phyloP scores from a whole-genome alignment of 2,113 vertebrate species.

The Apodemus speciosus region DNA sequence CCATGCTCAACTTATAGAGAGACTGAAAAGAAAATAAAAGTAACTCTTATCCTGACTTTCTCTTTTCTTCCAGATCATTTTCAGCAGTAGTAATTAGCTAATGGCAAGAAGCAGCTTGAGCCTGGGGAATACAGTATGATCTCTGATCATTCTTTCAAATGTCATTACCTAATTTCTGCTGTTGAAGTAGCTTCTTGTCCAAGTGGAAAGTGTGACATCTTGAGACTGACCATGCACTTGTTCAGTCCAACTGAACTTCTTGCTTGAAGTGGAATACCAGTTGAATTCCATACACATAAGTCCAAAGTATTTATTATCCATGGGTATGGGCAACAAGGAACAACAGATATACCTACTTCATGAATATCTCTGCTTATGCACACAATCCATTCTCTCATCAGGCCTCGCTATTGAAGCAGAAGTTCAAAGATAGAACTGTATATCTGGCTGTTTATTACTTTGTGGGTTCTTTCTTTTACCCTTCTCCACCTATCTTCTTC shows the following conservation, averaged over 20 bases:
- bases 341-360: not conserved
- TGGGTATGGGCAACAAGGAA: not conserved
- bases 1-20: not conserved
- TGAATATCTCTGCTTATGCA: not conserved
- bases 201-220: not conserved
- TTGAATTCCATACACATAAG: not conserved
- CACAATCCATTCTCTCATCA: fast-evolving
- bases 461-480: too few relatives aligned
- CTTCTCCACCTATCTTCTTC: too few relatives aligned
- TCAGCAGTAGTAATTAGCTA: not conserved
- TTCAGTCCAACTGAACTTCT: not conserved
- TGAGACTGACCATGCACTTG: too few relatives aligned
- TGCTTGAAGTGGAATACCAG: not conserved
- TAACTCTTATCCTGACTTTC: not conserved
- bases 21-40: not conserved
- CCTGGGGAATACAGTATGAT: not conserved
- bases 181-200: not conserved
- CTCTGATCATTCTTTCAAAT: not conserved
- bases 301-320: fast-evolving
- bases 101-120: not conserved
- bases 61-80: not conserved
- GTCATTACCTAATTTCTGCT: not conserved
- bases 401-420: not conserved
- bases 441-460: too few relatives aligned
- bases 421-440: constrained; percentile 8